Evolutionary conservation across 2,113 vertebrate species (phyloP), one percentile per base, ranked within the genome.

Genomic region (Corythornis vintsioides): DNA sequence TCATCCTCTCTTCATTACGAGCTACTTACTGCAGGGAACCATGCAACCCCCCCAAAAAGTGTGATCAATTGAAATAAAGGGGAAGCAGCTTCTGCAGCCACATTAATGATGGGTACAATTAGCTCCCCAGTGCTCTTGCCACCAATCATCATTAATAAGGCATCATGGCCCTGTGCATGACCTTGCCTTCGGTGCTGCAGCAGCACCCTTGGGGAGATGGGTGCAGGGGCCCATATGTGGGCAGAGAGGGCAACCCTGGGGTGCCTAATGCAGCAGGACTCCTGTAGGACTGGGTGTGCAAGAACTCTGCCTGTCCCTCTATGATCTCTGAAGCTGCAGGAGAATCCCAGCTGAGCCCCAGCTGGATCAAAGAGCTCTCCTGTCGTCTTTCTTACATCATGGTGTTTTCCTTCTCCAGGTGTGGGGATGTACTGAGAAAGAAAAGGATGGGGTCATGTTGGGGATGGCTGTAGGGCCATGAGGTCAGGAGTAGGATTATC

Each of bases 1-100:
- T 43, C 89, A 93, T 72, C 94, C 47, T 10, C 69, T n/a, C 70
- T 83, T 95, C 91, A 95, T 93, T 92, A 78, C 12, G 40, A 89
- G 91, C 80, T 93, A 40, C 89, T 91, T 59, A 63, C 61, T 85
- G 83, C 28, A 69, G 89, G 77, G 88, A 82, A 75, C 55, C 74
- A n/a, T 24, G 87, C 61, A 90, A 72, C 93, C 69, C 1, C 59
- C 20, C 59, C 20, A 92, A 87, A 72, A 75, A 63, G 66, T 70
- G 60, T 60, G 75, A 92, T 92, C 85, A 61, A 61, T 59, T 10
- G 43, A 91, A 88, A 83, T 52, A 65, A 67, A 74, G 72, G 40
- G 83, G 89, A 93, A 93, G 89, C 66, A 53, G 91, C 80, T 61
- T 48, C 43, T 52, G 77, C 71, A 31, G 47, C 81, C 4, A 21